These are phyloP conservation scores for Polietes domitor DNA, from an alignment of 2,888 invertebrate genomes.

Conservation along the genomic window DNA sequence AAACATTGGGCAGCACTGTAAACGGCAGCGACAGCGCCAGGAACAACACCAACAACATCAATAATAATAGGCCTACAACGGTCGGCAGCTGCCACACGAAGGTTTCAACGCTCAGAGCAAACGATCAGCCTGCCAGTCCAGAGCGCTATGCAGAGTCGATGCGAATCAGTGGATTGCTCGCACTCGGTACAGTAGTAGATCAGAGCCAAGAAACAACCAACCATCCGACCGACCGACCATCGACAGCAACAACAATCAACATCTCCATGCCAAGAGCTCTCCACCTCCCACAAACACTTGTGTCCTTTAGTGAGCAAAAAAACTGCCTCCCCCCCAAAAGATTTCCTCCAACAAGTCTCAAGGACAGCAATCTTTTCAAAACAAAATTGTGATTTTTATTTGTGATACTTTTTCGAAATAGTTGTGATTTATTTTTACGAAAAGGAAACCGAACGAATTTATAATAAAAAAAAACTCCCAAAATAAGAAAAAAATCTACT, in stretches of 20 bases:
- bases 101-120: conserved; percentile 61
- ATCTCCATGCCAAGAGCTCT: neutral
- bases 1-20: neutral
- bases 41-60: neutral
- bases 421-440: conserved; percentile 23
- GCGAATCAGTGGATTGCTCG: conserved; percentile 68
- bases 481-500: no score
- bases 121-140: conserved; percentile 63
- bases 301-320: neutral
- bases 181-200: conserved; percentile 70
- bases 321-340: no score
- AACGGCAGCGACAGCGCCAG: neutral
- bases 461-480: conserved; percentile 55
- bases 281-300: neutral
- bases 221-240: neutral
- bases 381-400: conserved; percentile 22
- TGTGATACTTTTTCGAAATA: conserved; percentile 26
- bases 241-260: neutral
- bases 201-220: neutral
- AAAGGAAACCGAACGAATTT: conserved; percentile 54
- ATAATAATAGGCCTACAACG: neutral
- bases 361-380: neutral
- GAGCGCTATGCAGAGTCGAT: conserved; percentile 70
- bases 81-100: conserved; percentile 48
- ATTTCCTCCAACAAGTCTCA: neutral